Evolutionary conservation across 2,113 vertebrate genomes (phyloP), one percentile per base, ranked within the genome.

Genomic region (Jacana jacana): DNA sequence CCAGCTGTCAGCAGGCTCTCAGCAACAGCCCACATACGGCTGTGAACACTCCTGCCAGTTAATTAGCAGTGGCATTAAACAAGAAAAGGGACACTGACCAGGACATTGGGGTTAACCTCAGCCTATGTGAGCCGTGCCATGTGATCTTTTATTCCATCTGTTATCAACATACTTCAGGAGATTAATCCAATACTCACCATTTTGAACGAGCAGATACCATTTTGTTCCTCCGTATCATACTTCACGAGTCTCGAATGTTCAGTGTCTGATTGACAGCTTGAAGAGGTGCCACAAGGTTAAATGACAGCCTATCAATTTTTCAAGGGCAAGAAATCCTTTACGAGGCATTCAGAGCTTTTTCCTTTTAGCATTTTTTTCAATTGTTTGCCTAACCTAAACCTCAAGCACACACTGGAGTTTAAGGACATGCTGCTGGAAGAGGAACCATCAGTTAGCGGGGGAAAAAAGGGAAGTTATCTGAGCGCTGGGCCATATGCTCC

Each of bases 91-190:
- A 97, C 94, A 97, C 94, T 96, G 97, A 97, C 95, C 94, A 97
- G 97, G 98, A 97, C 97, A 94, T 1, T n/a, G 81, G 95, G 94
- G 96, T 97, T 98, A 98, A 96, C 96, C 89, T 97, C 93, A 97
- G 88, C 93, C 97, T 96, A 97, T 95, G 97, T 95, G 97, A 98
- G 95, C 86, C 88, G 54, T 49, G 92, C 88, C 94, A 95, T 95
- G 94, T 98, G 98, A 98, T 96, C 95, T 89, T 94, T 84, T 72
- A 39, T 95, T 98, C 97, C 98, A 98, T 98, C 98, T 98, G 98
- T 97, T 98, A 97, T 96, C 96, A 97, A 91, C 96, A 97, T 90
- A 96, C 92, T 96, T 98, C 94, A 96, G 94, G 94, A 95, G 96
- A 97, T 98, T 98, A 98, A 97, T 94, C 96, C 95, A 95, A 96